These are phyloP conservation scores for Indicator maculatus DNA, from an alignment of 2,113 vertebrate species.

Conservation along the genomic window DNA sequence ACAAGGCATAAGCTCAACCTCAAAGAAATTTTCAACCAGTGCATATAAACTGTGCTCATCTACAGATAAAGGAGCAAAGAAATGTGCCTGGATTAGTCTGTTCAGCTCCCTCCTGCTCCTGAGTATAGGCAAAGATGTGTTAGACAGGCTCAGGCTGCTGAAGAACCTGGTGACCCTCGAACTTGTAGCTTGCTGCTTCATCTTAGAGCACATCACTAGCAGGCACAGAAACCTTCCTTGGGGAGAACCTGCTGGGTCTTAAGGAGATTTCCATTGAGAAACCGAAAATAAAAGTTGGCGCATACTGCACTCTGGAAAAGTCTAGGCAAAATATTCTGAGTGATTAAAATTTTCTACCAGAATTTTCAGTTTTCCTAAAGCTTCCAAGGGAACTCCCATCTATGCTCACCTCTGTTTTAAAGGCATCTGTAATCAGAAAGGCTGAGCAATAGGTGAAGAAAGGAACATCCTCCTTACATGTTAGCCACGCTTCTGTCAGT, in stretches of 20 bases:
- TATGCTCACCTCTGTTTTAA: conserved; percentile 13
- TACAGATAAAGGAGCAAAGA: background rate
- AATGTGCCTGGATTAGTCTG: background rate
- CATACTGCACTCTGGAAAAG: background rate
- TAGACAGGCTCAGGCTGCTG: background rate
- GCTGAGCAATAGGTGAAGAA: background rate
- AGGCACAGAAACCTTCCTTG: background rate
- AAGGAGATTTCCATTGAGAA: background rate
- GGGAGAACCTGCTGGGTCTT: background rate
- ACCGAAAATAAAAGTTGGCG: background rate
- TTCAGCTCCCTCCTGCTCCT: background rate
- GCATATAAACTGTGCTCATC: background rate
- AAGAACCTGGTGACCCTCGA: background rate
- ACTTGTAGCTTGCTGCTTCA: background rate
- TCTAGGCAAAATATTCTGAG: background rate
- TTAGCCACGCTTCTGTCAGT: background rate
- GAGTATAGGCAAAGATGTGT: background rate
- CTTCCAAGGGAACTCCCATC: background rate
- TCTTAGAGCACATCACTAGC: background rate
- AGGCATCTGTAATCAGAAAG: conserved; percentile 44
- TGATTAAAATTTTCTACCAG: background rate
- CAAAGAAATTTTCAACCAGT: background rate
- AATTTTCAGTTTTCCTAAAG: background rate
- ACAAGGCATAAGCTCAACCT: background rate
- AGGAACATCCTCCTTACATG: background rate